Evolutionary conservation across 2,797 vertebrate genomes (phyloP), one percentile per base, ranked within the genome.

Genomic region (Sphenodon punctatus): DNA sequence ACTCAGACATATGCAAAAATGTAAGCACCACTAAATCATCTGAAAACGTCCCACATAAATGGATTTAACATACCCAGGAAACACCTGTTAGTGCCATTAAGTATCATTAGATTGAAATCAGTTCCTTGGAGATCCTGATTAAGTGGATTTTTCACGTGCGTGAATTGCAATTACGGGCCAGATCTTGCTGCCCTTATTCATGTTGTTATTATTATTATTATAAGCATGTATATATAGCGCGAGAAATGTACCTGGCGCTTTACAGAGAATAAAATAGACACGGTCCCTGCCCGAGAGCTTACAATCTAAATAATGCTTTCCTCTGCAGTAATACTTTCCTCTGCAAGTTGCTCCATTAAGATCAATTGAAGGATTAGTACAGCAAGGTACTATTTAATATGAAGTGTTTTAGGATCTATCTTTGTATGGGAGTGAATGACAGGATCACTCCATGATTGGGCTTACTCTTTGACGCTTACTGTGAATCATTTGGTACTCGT

Each of bases 31-130:
- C 42, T 82, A 60, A 88, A 85, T 85, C 83, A 67, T 80, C 75
- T 20, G 20, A 67, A 84, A 68, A 23, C 56, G 86, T 78, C 64
- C 75, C 20, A 2, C 70, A 67, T 36, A 17, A 64, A 56, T 5
- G 79, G 45, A 67, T 38, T 16, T 71, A 65, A 85, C 61, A 3
- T 68, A 69, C 77, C 78, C 72, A 80, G 69, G 71, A 61, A 85
- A 64, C 90, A 89, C 69, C 90, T 92, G 90, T 36, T 74, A 74
- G 69, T 67, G 64, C 77, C 69, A 82, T 91, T 84, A 91, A 85
- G 67, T 58, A 53, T 39, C 84, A 88, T 65, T 74, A 87, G 82
- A 58, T 13, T 53, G 60, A 80, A 74, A 1, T 2, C 74, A 45
- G 23, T 10, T 74, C 87, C 85, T 69, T 36, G 56, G 72, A 51